These are phyloP conservation scores for Philereme vetulata DNA, from an alignment of 2,888 invertebrate genomes.

Conservation along the genomic window DNA sequence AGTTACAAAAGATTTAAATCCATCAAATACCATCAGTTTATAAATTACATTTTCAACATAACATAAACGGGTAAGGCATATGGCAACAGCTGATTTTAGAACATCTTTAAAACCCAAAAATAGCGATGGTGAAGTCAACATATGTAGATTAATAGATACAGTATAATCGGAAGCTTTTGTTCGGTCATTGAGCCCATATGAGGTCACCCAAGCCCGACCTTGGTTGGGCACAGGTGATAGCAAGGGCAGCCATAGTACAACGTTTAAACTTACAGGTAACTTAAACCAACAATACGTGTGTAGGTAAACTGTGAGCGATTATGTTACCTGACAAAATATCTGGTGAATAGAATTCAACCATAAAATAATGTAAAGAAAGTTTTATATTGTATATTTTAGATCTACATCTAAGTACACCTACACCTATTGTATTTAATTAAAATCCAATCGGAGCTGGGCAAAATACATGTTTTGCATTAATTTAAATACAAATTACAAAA, in stretches of 20 bases:
- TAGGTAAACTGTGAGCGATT: slow-evolving; percentile 16
- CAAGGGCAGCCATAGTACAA: slow-evolving; percentile 47
- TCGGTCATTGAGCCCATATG: slow-evolving; percentile 54
- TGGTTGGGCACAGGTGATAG: slow-evolving; percentile 51
- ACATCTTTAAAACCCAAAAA: slow-evolving; percentile 5
- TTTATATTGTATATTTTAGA: too few species aligned
- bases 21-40: too few species aligned
- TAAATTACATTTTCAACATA: too few species aligned
- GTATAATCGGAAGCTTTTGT: slow-evolving; percentile 44
- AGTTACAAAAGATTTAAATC: too few species aligned
- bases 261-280: slow-evolving; percentile 27
- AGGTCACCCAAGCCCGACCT: slow-evolving; percentile 46
- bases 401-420: too few species aligned
- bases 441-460: too few species aligned
- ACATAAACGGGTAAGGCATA: neutral
- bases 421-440: too few species aligned
- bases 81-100: slow-evolving; percentile 8
- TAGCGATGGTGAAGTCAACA: slow-evolving; percentile 14
- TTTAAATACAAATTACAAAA: too few species aligned
- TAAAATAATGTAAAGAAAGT: too few species aligned
- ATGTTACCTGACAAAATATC: slow-evolving; percentile 8
- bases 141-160: slow-evolving; percentile 6
- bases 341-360: too few species aligned
- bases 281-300: slow-evolving; percentile 11
- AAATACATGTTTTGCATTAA: too few species aligned